These are phyloP conservation scores for Campylorhamphus procurvoides DNA, from an alignment of 2,113 vertebrate species.

Conservation along the genomic window DNA sequence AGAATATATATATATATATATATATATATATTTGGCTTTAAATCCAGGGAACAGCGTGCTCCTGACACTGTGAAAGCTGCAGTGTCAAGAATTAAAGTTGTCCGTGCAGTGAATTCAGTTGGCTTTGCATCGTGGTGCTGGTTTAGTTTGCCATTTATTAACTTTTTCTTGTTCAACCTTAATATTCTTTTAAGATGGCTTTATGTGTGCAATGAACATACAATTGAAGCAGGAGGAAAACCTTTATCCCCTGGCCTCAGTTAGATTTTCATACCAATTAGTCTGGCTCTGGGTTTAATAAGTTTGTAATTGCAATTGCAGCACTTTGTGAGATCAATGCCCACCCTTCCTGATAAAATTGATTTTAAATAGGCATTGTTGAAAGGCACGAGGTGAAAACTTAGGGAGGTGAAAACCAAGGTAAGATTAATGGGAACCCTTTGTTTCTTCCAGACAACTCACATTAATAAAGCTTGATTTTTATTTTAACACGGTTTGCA, in stretches of 20 bases:
- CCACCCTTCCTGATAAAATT: slow-evolving; percentile 1
- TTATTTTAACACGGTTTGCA: not conserved
- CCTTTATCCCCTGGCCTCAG: not conserved
- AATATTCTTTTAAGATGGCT: not conserved
- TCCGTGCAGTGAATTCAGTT: not conserved
- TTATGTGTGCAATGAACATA: not conserved
- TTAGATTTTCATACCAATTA: not conserved
- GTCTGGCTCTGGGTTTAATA: not conserved
- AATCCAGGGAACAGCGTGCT: not conserved
- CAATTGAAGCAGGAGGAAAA: not conserved
- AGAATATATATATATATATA: not conserved
- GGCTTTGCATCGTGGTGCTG: not conserved
- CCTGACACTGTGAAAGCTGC: not conserved
- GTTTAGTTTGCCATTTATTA: not conserved
- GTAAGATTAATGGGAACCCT: not conserved
- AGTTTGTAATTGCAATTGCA: slow-evolving; percentile 7
- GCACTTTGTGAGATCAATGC: slow-evolving; percentile 15
- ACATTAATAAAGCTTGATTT: not conserved
- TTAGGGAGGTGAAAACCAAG: not conserved
- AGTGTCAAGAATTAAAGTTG: not conserved
- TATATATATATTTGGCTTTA: not conserved
- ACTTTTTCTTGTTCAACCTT: not conserved
- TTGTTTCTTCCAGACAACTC: not conserved
- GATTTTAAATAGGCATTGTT: slow-evolving; percentile 12
- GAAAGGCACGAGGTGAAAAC: not conserved